phyloP scores from a whole-genome alignment of 2,888 invertebrate species.

The Drosophila nr. perissopoda region DNA sequence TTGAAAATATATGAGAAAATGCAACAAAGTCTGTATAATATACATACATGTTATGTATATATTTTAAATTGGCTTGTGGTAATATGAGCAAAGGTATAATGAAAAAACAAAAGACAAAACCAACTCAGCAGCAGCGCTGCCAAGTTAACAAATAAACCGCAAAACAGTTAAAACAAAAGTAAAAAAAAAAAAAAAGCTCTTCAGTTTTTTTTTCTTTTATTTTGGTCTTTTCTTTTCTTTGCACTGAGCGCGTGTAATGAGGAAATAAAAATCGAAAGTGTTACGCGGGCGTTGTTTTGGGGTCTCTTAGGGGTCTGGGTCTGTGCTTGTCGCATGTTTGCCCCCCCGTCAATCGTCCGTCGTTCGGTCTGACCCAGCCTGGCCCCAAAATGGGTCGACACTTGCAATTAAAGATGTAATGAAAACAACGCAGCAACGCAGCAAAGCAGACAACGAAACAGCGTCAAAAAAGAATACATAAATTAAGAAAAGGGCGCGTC shows the following conservation, averaged over 20 bases:
- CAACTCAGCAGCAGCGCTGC: conserved; percentile 21
- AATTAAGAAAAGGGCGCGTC: conserved; percentile 62
- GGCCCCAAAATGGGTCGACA: conserved; percentile 58
- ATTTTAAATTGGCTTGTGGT: conserved; percentile 23
- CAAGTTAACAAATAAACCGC: conserved; percentile 30
- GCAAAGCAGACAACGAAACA: neutral
- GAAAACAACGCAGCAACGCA: conserved; percentile 26
- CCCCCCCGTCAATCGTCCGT: conserved; percentile 7
- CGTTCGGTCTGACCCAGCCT: conserved; percentile 45
- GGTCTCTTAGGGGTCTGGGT: conserved; percentile 39
- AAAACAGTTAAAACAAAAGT: conserved; percentile 6
- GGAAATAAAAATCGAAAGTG: conserved; percentile 75
- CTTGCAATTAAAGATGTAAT: conserved; percentile 68
- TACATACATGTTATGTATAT: conserved; percentile 3
- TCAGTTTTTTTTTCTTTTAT: conserved; percentile 35
- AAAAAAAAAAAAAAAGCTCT: conserved; percentile 38
- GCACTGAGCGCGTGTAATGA: conserved; percentile 55
- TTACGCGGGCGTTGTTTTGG: conserved; percentile 65
- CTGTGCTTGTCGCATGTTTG: conserved; percentile 11
- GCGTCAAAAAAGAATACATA: conserved; percentile 37
- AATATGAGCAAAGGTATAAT: conserved; percentile 46
- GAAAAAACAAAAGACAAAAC: conserved; percentile 49
- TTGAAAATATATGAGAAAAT: conserved; percentile 35
- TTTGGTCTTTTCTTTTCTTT: conserved; percentile 31
- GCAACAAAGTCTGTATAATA: conserved; percentile 27